A percentile compares a stretch with the other conserved stretches of the same genome.
These are phyloP conservation scores for Brachyopa scutellaris DNA, from an alignment of 2,888 invertebrate genomes.

Conservation along the genomic window DNA sequence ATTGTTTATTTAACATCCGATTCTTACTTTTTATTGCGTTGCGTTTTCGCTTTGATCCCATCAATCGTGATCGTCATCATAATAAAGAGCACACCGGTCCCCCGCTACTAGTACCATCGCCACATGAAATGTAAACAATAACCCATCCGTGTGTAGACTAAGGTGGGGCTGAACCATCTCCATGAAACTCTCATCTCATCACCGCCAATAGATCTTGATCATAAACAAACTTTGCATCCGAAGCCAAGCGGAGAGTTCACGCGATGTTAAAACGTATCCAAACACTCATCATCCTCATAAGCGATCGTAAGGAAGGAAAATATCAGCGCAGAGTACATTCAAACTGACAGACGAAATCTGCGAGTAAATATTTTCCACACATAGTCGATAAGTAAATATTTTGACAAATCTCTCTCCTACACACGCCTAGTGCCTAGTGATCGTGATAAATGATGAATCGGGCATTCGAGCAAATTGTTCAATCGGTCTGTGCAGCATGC, in stretches of 20 bases:
- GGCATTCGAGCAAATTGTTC: constrained; percentile 69
- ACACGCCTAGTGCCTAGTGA: too few relatives aligned
- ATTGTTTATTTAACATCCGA: constrained; percentile 69
- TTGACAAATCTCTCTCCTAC: constrained; percentile 71
- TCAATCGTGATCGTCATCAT: constrained; percentile 71
- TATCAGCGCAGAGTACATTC: constrained; percentile 53
- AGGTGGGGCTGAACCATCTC: constrained; percentile 34
- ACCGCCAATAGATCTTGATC: constrained; percentile 52
- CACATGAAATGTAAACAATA: constrained; percentile 61
- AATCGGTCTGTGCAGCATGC: constrained; percentile 58
- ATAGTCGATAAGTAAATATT: constrained; percentile 71
- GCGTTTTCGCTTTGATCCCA: constrained; percentile 69
- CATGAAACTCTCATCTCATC: constrained; percentile 18
- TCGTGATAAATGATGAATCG: constrained; percentile 70
- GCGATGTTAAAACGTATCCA: constrained; percentile 63
- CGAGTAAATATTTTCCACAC: constrained; percentile 71
- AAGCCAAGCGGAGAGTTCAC: constrained; percentile 45
- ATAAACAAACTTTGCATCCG: constrained; percentile 66
- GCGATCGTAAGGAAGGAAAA: constrained; percentile 68
- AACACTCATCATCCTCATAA: constrained; percentile 70
- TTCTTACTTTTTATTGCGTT: constrained; percentile 67
- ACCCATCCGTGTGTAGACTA: constrained; percentile 21
- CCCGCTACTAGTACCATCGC: constrained; percentile 21
- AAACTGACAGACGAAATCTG: constrained; percentile 65
- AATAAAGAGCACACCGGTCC: constrained; percentile 68